Percentiles rank a stretch among this genome's conserved stretches.
These are phyloP conservation scores for Anas georgica DNA, from an alignment of 2,797 vertebrate species.

Conservation along the genomic window DNA sequence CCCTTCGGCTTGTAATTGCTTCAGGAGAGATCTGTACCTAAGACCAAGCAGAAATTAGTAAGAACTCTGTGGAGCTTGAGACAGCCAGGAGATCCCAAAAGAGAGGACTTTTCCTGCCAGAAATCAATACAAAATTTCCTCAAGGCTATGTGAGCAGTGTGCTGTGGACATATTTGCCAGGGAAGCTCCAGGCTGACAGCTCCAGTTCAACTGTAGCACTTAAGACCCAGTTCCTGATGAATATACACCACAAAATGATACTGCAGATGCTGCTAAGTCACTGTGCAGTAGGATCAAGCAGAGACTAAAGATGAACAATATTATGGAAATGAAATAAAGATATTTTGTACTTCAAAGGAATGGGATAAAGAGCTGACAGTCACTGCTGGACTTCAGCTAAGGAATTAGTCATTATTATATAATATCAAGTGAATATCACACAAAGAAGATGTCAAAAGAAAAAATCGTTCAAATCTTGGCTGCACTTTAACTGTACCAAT, in stretches of 20 bases:
- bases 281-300: constrained; percentile 12
- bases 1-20: neutral
- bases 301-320: constrained; percentile 21
- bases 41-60: neutral
- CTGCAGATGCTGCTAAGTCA: neutral
- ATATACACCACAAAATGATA: neutral
- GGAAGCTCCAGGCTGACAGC: neutral
- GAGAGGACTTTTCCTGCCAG: neutral
- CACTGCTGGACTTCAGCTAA: constrained; percentile 56
- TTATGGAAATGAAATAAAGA: constrained; percentile 25
- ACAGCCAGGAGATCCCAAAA: neutral
- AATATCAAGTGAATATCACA: neutral
- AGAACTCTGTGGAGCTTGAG: neutral
- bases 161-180: neutral
- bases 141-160: neutral
- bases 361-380: constrained; percentile 33
- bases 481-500: neutral
- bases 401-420: constrained; percentile 66
- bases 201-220: neutral
- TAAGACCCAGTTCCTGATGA: constrained; percentile 20
- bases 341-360: constrained; percentile 41
- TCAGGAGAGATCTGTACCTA: neutral
- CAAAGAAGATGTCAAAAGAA: constrained; percentile 14
- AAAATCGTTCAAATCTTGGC: constrained; percentile 34
- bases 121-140: neutral